Evolutionary conservation across 1,140 invertebrate species (phyloP).

Genomic region (Calephelis virginiensis): DNA sequence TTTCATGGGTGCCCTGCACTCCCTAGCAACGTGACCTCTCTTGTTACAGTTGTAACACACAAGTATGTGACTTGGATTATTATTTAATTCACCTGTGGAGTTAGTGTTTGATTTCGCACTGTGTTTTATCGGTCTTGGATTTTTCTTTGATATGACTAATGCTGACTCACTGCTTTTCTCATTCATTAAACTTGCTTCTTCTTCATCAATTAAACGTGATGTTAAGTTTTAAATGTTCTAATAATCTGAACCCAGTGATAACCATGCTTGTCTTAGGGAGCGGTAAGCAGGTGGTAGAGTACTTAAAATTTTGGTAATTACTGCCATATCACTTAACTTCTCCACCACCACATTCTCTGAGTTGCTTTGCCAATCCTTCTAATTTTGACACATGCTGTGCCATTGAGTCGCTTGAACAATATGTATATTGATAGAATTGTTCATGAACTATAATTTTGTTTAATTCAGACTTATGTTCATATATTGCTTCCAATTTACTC

Average conservation of each 20-base stretch:
- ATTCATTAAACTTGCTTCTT: not conserved
- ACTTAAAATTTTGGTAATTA: not conserved
- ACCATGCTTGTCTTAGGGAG: not conserved
- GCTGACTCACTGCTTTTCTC: slow-evolving; percentile 5
- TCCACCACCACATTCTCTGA: not conserved
- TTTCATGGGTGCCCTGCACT: slow-evolving; percentile 21
- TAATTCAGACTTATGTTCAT: slow-evolving; percentile 47
- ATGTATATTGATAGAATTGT: slow-evolving; percentile 32
- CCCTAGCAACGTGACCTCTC: slow-evolving; percentile 23
- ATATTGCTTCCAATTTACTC: slow-evolving; percentile 47
- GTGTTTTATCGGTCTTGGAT: too few relatives aligned
- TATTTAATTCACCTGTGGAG: too few relatives aligned
- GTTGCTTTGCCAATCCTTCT: not conserved
- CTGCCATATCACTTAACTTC: not conserved
- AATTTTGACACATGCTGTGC: too few relatives aligned
- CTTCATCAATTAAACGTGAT: not conserved
- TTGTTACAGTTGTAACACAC: slow-evolving; percentile 27
- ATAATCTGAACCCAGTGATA: not conserved
- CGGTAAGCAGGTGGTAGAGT: not conserved
- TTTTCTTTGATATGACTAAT: not conserved
- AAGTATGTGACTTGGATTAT: slow-evolving; percentile 13
- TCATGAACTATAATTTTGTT: slow-evolving; percentile 53
- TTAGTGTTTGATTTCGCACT: too few relatives aligned
- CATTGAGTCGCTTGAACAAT: too few relatives aligned
- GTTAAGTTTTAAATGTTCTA: not conserved